Base-by-base conservation (phyloP, 2,797 vertebrate species). In the Luscinia luscinia region DNA sequence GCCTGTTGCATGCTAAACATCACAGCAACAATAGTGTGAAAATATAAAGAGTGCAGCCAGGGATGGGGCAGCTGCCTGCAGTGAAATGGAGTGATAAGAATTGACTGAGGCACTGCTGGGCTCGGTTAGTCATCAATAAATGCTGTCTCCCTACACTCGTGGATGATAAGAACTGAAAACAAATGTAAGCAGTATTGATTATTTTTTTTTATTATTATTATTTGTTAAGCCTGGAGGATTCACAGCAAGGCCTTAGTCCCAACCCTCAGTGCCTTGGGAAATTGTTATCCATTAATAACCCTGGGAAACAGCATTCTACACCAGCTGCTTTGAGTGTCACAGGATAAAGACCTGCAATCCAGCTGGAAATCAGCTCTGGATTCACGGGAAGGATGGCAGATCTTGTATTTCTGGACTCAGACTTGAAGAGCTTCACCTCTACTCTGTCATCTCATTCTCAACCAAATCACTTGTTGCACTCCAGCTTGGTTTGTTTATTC, bases 221-320 rank as follows among this genome's bases (percentile, higher is more conserved):
- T n/a, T 77, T 51, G 11, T 55, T 75, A 32, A 32, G 27, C 36
- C 15, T 10, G 26, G 7, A 69, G 46, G 32, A 54, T 75, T 70
- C 20, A 12, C 78, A 57, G 32, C 32, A 41, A 84, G 28, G 24
- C 26, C 19, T 68, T 3, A 23, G 40, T 38, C 27, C 41, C 14
- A 32, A 4, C 7, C 12, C 12, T 54, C 6, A 10, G 9, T 46
- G 20, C 16, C 16, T 57, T 0, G 0, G 58, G 12, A 9, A 49
- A 55, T 55, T 17, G 1, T 14, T 57, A 9, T 72, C 41, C 15
- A 30, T 58, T 28, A 13, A 46, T 54, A 46, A 45, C 4, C 7
- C 1, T 9, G 27, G 57, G 28, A 27, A 57, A 61, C 4, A 20
- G 6, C 15, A 8, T 48, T 17, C 4, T 16, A n/a, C 41, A 3